A percentile compares a stretch with the other conserved stretches of the same genome.
phyloP scores from a whole-genome alignment of 2,797 vertebrate species.

The Diceros bicornis region DNA sequence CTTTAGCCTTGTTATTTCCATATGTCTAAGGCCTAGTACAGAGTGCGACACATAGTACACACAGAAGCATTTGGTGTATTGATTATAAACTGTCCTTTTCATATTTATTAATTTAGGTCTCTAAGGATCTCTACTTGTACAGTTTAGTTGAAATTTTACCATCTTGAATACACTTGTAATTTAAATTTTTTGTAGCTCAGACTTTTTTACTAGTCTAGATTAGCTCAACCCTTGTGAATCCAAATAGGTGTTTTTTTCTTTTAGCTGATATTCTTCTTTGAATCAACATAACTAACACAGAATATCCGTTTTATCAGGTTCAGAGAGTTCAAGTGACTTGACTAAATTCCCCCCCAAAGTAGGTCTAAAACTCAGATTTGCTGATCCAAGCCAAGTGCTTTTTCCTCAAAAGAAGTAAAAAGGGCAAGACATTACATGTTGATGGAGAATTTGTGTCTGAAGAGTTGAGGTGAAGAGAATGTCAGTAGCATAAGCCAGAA shows the following conservation, averaged over 20 bases:
- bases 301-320: slow-evolving; percentile 39
- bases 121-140: not conserved
- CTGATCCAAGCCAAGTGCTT: slow-evolving; percentile 17
- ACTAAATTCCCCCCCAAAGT: slow-evolving; percentile 2
- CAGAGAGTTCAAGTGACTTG: slow-evolving; percentile 53
- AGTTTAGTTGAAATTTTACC: slow-evolving; percentile 40
- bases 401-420: slow-evolving; percentile 61
- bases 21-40: not conserved
- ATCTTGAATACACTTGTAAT: slow-evolving; percentile 46
- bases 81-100: slow-evolving; percentile 43
- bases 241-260: slow-evolving; percentile 9
- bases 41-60: not conserved
- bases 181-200: slow-evolving; percentile 52
- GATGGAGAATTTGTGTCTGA: slow-evolving; percentile 39
- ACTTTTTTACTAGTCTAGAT: slow-evolving; percentile 40
- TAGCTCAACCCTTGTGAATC: slow-evolving; percentile 37
- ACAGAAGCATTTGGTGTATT: not conserved
- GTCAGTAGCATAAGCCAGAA: slow-evolving; percentile 47
- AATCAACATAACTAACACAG: slow-evolving; percentile 27
- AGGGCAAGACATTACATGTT: slow-evolving; percentile 41
- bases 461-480: slow-evolving; percentile 31
- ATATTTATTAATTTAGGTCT: slow-evolving; percentile 34
- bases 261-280: slow-evolving; percentile 12
- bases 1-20: not conserved
- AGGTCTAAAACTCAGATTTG: slow-evolving; percentile 27